Percentiles rank a stretch among this genome's conserved stretches.
Conservation (phyloP, 2,113 vertebrate species). For the Agelaius tricolor region DNA sequence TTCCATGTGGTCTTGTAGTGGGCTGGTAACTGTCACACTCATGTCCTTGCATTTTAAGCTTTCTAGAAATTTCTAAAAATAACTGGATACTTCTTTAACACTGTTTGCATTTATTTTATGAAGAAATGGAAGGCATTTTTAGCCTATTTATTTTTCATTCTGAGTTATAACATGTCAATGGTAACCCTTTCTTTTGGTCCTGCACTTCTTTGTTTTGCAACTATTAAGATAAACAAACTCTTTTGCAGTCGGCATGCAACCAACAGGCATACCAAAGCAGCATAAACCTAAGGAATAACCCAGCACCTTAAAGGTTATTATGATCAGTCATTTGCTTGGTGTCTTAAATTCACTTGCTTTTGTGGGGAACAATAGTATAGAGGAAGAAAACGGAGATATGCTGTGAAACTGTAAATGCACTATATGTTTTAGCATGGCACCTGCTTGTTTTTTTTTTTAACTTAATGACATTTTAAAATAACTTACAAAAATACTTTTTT, state of each 20-base stretch:
- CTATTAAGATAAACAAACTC: neutral
- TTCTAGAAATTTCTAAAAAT: slow-evolving; percentile 20
- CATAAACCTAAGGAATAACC: neutral
- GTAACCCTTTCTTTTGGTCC: neutral
- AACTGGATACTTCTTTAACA: neutral
- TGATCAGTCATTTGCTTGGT: neutral
- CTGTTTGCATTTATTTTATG: neutral
- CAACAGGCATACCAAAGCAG: neutral
- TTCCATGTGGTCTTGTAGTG: neutral
- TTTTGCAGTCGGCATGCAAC: neutral
- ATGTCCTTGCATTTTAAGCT: neutral
- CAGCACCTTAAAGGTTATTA: slow-evolving; percentile 23
- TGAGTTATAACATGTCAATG: neutral
- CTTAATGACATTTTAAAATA: slow-evolving; percentile 53
- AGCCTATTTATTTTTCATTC: neutral
- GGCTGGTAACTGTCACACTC: neutral
- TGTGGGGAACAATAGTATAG: slow-evolving; percentile 25
- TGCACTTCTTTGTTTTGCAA: neutral
- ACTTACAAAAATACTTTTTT: slow-evolving; percentile 67
- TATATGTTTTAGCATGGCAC: slow-evolving; percentile 50
- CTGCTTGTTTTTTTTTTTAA: slow-evolving; percentile 43
- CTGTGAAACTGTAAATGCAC: slow-evolving; percentile 4
- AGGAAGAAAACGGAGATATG: neutral
- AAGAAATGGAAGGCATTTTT: neutral
- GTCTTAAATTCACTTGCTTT: slow-evolving; percentile 54